Percentiles rank a stretch among this genome's conserved stretches.
Evolutionary conservation across 2,797 vertebrate species (phyloP).

Genomic region (Prionace glauca): DNA sequence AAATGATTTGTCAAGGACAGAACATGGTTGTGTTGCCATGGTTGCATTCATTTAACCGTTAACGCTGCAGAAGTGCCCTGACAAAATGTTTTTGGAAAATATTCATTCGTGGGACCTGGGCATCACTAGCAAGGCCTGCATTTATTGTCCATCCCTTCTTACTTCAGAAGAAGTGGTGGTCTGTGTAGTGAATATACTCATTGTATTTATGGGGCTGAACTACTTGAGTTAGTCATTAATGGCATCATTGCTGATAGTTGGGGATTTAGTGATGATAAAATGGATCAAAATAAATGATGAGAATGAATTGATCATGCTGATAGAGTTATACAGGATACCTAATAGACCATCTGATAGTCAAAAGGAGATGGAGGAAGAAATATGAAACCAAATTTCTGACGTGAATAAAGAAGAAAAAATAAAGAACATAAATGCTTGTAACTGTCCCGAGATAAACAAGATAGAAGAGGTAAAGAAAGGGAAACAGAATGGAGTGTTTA

Average conservation of each 20-base stretch:
- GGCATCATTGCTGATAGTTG: background rate
- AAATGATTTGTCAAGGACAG: slow-evolving; percentile 40
- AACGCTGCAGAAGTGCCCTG: background rate
- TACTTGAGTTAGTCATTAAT: background rate
- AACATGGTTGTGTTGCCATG: slow-evolving; percentile 38
- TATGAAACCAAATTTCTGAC: background rate
- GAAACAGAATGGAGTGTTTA: too few relatives aligned
- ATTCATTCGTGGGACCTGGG: background rate
- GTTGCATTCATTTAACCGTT: slow-evolving; percentile 35
- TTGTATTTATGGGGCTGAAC: background rate
- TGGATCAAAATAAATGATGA: background rate
- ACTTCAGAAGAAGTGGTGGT: background rate
- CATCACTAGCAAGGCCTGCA: background rate
- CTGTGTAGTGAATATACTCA: background rate
- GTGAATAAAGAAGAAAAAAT: background rate
- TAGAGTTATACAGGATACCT: background rate
- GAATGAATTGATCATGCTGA: background rate
- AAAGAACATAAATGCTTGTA: too few relatives aligned
- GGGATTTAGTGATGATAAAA: background rate
- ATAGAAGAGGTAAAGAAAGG: too few relatives aligned
- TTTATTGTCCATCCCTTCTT: background rate
- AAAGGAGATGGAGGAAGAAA: background rate
- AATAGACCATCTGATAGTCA: background rate
- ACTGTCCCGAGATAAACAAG: too few relatives aligned
- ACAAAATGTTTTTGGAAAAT: background rate